These are phyloP conservation scores for Nasonia giraulti DNA, from an alignment of 1,140 invertebrate genomes.

Conservation along the genomic window DNA sequence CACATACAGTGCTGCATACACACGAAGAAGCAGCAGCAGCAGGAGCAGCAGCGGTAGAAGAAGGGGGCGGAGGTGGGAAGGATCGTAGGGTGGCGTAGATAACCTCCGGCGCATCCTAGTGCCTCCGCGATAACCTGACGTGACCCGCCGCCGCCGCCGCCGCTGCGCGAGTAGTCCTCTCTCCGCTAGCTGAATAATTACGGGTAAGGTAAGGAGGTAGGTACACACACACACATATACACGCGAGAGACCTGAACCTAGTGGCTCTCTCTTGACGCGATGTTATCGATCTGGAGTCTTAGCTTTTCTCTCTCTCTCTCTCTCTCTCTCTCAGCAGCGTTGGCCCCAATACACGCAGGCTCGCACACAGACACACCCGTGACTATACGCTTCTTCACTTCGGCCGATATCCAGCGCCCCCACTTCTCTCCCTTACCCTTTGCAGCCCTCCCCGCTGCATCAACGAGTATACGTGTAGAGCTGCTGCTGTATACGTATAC, in stretches of 20 bases:
- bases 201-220: slow-evolving; percentile 61
- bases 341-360: slow-evolving; percentile 55
- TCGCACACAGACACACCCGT: slow-evolving; percentile 25
- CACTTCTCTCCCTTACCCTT: neutral
- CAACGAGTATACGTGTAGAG: neutral
- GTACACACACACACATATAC: slow-evolving; percentile 22
- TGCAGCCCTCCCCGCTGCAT: neutral
- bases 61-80: slow-evolving; percentile 58
- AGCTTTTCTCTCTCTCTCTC: slow-evolving; percentile 56
- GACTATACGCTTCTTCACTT: slow-evolving; percentile 25
- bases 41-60: slow-evolving; percentile 50
- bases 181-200: slow-evolving; percentile 72
- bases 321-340: slow-evolving; percentile 44
- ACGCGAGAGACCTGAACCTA: slow-evolving; percentile 60
- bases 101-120: slow-evolving; percentile 67
- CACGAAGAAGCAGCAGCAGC: neutral
- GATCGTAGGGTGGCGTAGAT: slow-evolving; percentile 63
- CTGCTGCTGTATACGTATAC: neutral
- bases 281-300: slow-evolving; percentile 64
- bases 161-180: slow-evolving; percentile 61
- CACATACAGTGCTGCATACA: neutral
- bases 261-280: slow-evolving; percentile 60
- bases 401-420: slow-evolving; percentile 22
- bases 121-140: slow-evolving; percentile 70
- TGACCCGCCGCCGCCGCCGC: slow-evolving; percentile 62